Base-by-base conservation (phyloP, 2,888 invertebrate genomes). In the Cantharis rustica region DNA sequence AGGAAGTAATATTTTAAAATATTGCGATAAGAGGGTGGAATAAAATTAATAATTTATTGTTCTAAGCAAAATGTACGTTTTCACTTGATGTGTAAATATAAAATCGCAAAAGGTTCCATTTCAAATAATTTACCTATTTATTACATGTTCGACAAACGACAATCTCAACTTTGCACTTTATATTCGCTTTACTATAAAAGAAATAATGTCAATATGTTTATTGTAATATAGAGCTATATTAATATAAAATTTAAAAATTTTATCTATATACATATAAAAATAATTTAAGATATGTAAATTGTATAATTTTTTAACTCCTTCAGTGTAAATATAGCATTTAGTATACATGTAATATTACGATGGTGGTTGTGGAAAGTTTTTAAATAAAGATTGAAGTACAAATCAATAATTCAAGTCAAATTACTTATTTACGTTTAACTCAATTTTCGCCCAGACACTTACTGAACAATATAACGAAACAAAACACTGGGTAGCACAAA, bases 81-180 rank as follows among this genome's bases (percentile, higher is more conserved):
- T 69, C 68, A 27, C 23, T 66, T 20, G 23, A 66, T 66, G 64
- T 66, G 64, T 72, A 71, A 71, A 26, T 63, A 71, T 61, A 61
- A 61, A 75, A 69, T 15, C 15, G 31, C n/a, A 68, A 72, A 61
- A 68, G 11, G 69, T 68, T 17, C 70, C 62, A 66, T 63, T 75
- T 72, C 68, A 69, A 66, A 74, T 11, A 68, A 61, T 68, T 72
- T 72, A 63, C 68, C 31, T 63, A 71, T 71, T 71, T 69, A 66
- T 64, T 71, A 74, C 81, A 81, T 84, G 83, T 84, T 83, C 82
- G 81, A 83, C 81, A 85, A 83, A 83, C 82, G 86, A 86, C 86
- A 86, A 86, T 86, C 86, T 86, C 62, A 62, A 80, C 81, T 78
- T 82, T 85, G 84, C 85, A 86, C 85, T 84, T 82, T 82, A 78